Evolutionary conservation across 2,888 invertebrate species (phyloP).

Genomic region (Entomobrya proxima): DNA sequence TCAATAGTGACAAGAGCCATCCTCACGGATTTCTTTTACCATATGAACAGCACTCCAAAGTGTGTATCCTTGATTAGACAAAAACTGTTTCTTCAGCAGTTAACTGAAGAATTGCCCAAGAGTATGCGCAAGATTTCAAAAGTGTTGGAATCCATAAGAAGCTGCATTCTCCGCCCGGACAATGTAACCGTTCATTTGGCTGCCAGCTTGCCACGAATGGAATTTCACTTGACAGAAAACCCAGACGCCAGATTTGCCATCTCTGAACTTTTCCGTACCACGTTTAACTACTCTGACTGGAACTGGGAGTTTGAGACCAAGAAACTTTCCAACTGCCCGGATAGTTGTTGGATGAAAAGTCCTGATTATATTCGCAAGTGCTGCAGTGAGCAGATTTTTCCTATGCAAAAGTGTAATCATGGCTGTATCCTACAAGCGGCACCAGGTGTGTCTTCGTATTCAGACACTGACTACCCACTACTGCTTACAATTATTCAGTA

Average conservation of each 20-base stretch:
- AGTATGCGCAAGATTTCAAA: conserved; percentile 75
- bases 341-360: conserved; percentile 69
- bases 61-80: conserved; percentile 85
- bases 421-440: conserved; percentile 32
- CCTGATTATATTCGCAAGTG: conserved; percentile 33
- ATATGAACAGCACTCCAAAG: conserved; percentile 84
- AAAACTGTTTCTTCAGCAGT: conserved; percentile 82
- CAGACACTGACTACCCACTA: conserved; percentile 85
- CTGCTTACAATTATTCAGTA: conserved; percentile 89
- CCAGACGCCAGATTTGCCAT: conserved; percentile 54
- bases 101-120: conserved; percentile 50
- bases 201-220: conserved; percentile 80
- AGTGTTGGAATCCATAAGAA: conserved; percentile 81
- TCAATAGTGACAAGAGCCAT: conserved; percentile 82
- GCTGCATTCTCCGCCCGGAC: conserved; percentile 80
- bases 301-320: conserved; percentile 52
- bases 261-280: conserved; percentile 41
- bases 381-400: conserved; percentile 79
- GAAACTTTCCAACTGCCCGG: conserved; percentile 65
- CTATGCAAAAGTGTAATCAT: conserved; percentile 76
- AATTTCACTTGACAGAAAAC: conserved; percentile 63
- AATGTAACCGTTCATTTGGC: conserved; percentile 85
- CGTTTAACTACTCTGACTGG: conserved; percentile 53
- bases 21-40: conserved; percentile 81
- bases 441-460: conserved; percentile 78